Evolutionary conservation across 2,113 vertebrate species (phyloP).

Genomic region (Neolamprologus devosi): DNA sequence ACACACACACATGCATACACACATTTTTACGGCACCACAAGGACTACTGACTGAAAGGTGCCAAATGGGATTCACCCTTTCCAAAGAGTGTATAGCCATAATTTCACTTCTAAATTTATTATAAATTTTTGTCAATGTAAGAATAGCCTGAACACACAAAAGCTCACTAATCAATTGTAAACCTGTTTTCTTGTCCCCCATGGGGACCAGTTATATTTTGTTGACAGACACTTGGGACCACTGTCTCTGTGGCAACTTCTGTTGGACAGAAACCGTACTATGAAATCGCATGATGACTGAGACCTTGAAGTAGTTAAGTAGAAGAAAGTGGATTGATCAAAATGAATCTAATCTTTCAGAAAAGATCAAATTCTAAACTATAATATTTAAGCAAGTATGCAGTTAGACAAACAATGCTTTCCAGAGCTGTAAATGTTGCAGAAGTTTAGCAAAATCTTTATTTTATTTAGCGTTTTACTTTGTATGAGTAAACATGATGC

Average conservation of each 20-base stretch:
- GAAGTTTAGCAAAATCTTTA: background rate
- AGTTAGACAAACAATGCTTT: background rate
- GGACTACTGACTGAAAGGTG: background rate
- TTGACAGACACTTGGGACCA: background rate
- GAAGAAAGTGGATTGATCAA: background rate
- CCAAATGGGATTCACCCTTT: background rate
- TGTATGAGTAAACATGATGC: background rate
- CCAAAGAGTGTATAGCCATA: background rate
- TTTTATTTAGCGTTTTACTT: background rate
- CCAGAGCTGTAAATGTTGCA: background rate
- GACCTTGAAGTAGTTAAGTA: background rate
- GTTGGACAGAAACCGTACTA: fast-evolving
- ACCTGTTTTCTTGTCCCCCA: background rate
- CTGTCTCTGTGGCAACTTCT: background rate
- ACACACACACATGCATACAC: fast-evolving
- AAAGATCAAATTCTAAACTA: background rate
- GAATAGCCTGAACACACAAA: background rate
- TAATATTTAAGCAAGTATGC: background rate
- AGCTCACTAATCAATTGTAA: background rate
- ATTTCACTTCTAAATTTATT: background rate
- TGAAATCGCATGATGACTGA: background rate
- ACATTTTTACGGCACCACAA: background rate
- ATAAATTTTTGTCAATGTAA: background rate
- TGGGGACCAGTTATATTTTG: background rate
- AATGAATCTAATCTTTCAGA: background rate